Evolutionary conservation across 2,888 invertebrate species (phyloP).

Genomic region (Morpho deidamia): DNA sequence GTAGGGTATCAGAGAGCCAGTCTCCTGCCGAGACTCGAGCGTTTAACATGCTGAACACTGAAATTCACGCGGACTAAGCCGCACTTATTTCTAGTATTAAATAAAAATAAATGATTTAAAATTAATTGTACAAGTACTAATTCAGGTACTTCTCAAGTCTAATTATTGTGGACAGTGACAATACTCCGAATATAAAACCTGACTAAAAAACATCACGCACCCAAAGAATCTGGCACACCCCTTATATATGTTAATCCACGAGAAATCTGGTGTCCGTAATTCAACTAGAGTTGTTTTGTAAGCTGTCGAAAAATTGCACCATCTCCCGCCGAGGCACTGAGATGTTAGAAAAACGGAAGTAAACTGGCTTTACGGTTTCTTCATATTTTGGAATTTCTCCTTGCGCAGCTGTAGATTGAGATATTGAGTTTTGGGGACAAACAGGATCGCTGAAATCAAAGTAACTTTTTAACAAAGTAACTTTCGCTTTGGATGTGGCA

Average conservation of each 20-base stretch:
- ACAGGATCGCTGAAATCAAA: conserved; percentile 44
- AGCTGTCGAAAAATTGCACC: conserved; percentile 42
- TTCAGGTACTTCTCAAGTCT: neutral
- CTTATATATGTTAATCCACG: neutral
- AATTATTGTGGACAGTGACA: neutral
- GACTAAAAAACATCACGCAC: neutral
- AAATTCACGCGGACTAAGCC: too few species aligned
- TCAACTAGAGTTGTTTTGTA: conserved; percentile 26
- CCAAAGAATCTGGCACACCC: neutral
- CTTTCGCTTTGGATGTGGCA: too few species aligned
- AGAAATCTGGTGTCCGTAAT: conserved; percentile 1
- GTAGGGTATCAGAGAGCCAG: too few species aligned
- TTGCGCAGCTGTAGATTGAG: conserved; percentile 39
- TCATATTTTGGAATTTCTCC: conserved; percentile 32
- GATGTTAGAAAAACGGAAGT: conserved; percentile 26
- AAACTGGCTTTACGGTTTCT: conserved; percentile 35
- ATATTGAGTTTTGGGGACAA: conserved; percentile 28
- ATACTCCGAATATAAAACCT: neutral
- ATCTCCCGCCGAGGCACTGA: conserved; percentile 35
- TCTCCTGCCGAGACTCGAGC: too few species aligned
- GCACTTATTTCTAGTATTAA: too few species aligned
- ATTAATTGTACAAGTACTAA: too few species aligned
- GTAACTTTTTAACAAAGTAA: neutral
- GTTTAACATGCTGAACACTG: too few species aligned
- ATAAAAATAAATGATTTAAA: too few species aligned